Base-by-base conservation (phyloP, 2,888 invertebrate species). In the Diloba caeruleocephala region DNA sequence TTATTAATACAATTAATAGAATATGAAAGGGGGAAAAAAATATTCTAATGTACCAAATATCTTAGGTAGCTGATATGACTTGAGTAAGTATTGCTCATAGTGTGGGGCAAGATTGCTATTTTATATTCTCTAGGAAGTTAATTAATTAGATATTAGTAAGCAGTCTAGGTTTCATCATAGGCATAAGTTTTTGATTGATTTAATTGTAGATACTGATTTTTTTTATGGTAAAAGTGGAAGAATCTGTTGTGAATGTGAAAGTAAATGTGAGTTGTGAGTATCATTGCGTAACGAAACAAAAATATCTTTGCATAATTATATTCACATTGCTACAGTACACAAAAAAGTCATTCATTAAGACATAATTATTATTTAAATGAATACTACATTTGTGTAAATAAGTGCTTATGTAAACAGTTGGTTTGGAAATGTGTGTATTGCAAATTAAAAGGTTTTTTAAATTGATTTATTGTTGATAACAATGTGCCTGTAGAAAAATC, bases 231-330 rank as follows among this genome's bases (percentile, higher is more conserved):
- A 43, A 60, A 60, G 61, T 57, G 43, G 19, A 32, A 12, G 0
- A 39, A 53, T 39, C n/a, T 33, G 39, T 0, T 0, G 3, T 59
- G 56, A 41, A 32, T 21, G 12, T 43, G 33, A 42, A 60, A 60
- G 33, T 29, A n/a, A 46, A 26, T 43, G 6, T 25, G 28, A 29
- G 25, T 34, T 33, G 38, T 44, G 19, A 28, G 15, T 17, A 55
- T 29, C 23, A 13, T 28, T 13, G 39, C 61, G 34, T 43, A 39
- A 39, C 33, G 33, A 57, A 46, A 21, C 14, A 32, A 21, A 53
- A 23, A 32, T 15, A 45, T 32, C 4, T 29, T 39, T 34, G 12
- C 42, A 37, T 42, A 57, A 58, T 50, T 25, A 14, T 33, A 15
- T 8, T 14, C 14, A 29, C 29, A 57, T 37, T 14, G 41, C n/a